phyloP scores from a whole-genome alignment of 1,140 invertebrate genomes.

The Platorchestia sp. region DNA sequence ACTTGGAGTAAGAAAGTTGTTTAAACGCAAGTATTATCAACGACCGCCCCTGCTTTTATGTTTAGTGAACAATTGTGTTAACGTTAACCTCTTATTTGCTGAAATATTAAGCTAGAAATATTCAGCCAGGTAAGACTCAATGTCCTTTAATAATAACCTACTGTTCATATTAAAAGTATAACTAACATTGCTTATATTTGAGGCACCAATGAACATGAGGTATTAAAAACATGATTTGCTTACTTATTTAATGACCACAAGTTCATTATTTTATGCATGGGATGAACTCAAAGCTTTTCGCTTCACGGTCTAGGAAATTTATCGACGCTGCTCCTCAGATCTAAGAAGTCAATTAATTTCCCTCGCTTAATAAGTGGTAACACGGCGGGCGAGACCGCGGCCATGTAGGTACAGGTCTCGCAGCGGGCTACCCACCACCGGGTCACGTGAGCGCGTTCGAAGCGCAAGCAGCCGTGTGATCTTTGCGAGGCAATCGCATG shows the following conservation, averaged over 20 bases:
- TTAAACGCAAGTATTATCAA: too few species aligned
- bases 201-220: neutral
- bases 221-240: neutral
- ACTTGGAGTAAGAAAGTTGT: too few species aligned
- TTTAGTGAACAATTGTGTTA: too few species aligned
- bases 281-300: neutral
- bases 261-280: neutral
- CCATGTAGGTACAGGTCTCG: neutral
- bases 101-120: too few species aligned
- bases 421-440: neutral
- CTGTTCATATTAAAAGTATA: neutral
- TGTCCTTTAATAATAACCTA: neutral
- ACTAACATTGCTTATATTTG: neutral
- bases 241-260: neutral
- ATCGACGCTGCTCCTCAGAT: neutral
- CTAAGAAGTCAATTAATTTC: neutral
- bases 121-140: neutral
- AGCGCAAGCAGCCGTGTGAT: neutral
- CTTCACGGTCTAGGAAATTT: neutral
- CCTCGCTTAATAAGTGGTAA: neutral
- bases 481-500: neutral
- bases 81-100: neutral
- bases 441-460: neutral
- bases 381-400: neutral
- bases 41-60: too few species aligned